Evolutionary conservation across 2,888 invertebrate species (phyloP).

Genomic region (Anthrax anthrax): DNA sequence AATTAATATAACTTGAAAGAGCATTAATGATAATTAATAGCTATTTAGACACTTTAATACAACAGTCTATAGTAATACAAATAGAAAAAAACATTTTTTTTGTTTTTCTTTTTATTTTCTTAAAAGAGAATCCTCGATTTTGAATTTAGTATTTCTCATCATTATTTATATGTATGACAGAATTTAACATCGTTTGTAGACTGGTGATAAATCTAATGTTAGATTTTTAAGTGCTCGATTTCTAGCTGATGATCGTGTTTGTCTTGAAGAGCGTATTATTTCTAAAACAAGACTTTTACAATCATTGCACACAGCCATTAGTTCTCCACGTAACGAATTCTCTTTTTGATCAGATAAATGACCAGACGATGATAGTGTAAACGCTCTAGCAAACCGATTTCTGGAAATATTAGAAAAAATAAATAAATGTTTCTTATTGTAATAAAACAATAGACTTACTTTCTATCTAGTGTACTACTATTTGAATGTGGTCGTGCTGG

Average conservation of each 20-base stretch:
- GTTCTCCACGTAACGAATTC: conserved; percentile 56
- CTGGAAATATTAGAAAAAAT: conserved; percentile 27
- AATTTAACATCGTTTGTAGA: conserved; percentile 43
- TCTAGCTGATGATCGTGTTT: conserved; percentile 65
- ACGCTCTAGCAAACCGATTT: conserved; percentile 46
- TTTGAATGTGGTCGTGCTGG: conserved; percentile 33
- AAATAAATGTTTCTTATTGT: neutral
- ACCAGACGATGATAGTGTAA: conserved; percentile 39
- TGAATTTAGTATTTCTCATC: too few relatives aligned
- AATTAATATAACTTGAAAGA: too few relatives aligned
- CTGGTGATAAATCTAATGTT: conserved; percentile 70
- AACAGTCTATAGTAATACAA: too few relatives aligned
- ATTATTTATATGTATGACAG: too few relatives aligned
- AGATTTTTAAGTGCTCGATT: conserved; percentile 69
- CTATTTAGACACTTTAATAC: too few relatives aligned
- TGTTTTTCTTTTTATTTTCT: too few relatives aligned
- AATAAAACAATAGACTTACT: conserved; percentile 27
- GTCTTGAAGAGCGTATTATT: conserved; percentile 79
- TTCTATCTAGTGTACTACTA: conserved; percentile 40
- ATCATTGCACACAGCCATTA: conserved; percentile 86
- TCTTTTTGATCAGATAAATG: conserved; percentile 35
- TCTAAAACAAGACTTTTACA: conserved; percentile 89
- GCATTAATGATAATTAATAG: too few relatives aligned
- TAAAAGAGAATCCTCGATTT: too few relatives aligned
- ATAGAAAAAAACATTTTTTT: too few relatives aligned